Conservation (phyloP, 2,797 vertebrate genomes). For the Lepidocolaptes lacrymiger region DNA sequence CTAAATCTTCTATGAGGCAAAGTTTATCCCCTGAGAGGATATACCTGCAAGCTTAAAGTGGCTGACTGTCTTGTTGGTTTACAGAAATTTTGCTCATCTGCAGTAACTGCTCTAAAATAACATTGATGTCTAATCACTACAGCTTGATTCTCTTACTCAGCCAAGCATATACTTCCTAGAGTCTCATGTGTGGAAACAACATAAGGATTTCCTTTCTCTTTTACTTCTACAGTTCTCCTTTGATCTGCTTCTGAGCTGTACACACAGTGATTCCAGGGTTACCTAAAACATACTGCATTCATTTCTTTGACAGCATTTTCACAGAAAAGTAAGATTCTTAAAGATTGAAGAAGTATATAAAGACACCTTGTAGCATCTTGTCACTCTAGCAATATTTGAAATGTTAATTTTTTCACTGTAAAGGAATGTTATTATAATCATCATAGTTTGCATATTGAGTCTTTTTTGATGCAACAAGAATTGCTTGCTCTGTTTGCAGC, state of each 20-base stretch:
- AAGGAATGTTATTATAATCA: background rate
- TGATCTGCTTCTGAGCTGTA: background rate
- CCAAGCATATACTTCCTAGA: background rate
- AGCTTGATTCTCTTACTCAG: background rate
- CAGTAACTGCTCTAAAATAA: background rate
- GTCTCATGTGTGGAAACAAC: background rate
- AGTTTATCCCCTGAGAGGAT: background rate
- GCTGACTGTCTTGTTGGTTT: background rate
- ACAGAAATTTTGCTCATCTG: background rate
- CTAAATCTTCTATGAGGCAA: background rate
- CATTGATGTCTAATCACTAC: background rate
- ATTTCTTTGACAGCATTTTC: background rate
- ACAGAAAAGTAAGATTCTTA: background rate
- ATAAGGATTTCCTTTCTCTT: background rate
- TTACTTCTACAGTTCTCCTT: background rate
- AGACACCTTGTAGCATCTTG: background rate
- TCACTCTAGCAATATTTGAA: background rate
- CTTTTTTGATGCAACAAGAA: background rate
- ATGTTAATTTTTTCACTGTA: background rate
- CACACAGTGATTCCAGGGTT: background rate
- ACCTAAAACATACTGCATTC: background rate
- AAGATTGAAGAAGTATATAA: background rate
- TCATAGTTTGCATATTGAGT: background rate
- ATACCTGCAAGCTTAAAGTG: background rate
- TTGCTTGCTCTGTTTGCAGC: background rate